Base-by-base conservation (phyloP, 2,888 invertebrate species). In the Drosophila fulvimacula region DNA sequence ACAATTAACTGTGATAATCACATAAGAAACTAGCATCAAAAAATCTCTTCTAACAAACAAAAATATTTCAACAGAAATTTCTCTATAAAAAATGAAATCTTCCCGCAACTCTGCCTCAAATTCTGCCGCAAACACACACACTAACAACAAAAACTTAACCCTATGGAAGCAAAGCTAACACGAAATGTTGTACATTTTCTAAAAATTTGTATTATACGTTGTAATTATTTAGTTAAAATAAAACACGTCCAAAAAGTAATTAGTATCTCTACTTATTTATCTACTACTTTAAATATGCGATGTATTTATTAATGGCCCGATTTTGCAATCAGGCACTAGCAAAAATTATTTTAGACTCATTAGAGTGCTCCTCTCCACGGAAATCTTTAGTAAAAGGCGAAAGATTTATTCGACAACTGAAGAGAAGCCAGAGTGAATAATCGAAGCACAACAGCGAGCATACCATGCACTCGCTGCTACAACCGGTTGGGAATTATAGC, bases 351-450 rank as follows among this genome's bases (percentile, higher is more conserved):
- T 92, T 91, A 94, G 94, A 95, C 95, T 95, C 95, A 95, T 95
- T 94, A 94, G 94, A 93, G 94, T 95, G 95, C 94, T 93, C 95
- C 95, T 94, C 94, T 94, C 95, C 95, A 95, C 95, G 95, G 95
- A 95, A 95, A 95, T 95, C 95, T 95, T 95, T 95, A 95, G 95
- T 95, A 95, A 95, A 95, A 95, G 95, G 95, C 95, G 95, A 95
- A 95, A 95, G 95, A 95, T 95, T 95, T 95, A 93, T 94, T 91
- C 94, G 95, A 91, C 93, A 84, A 92, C 93, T 94, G 95, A 94
- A 94, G 94, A 93, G 94, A 94, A 94, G 93, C 94, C 94, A 94
- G 94, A 94, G 94, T 93, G 51, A 60, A 1, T 41, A 27, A 0
- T 0, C 1, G 0, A 0, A 0, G 0, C 13, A 1, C 24, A 44